Evolutionary conservation across 2,797 vertebrate species (phyloP).

Genomic region (Cichlasoma orientale): DNA sequence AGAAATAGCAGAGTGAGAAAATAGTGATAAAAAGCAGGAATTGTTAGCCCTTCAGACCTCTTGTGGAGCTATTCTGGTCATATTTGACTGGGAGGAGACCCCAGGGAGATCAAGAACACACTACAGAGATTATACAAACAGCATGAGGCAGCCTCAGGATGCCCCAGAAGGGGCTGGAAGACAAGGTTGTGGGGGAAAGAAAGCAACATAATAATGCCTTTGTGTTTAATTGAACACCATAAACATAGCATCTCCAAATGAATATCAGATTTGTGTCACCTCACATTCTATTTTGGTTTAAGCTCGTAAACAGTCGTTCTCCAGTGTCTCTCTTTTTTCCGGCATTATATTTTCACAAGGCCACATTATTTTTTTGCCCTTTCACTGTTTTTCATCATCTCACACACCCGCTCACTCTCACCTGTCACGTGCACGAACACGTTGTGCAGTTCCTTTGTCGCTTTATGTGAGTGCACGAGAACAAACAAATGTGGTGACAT

Average conservation of each 20-base stretch:
- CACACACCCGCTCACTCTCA: background rate
- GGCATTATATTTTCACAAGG: background rate
- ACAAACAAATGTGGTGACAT: slow-evolving; percentile 5
- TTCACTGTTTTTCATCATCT: slow-evolving; percentile 14
- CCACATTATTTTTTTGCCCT: slow-evolving; percentile 6
- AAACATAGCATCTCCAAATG: background rate
- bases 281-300: background rate
- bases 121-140: slow-evolving; percentile 51
- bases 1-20: slow-evolving; percentile 32
- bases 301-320: background rate
- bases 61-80: slow-evolving; percentile 45
- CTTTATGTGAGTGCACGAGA: background rate
- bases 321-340: background rate
- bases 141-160: slow-evolving; percentile 16
- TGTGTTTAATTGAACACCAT: background rate
- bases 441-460: background rate
- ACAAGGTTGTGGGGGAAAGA: background rate
- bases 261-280: background rate
- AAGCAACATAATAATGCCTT: background rate
- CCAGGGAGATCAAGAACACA: slow-evolving; percentile 37
- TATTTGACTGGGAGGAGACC: slow-evolving; percentile 45
- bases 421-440: slow-evolving; percentile 18
- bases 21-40: slow-evolving; percentile 24
- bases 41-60: slow-evolving; percentile 5
- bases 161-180: slow-evolving; percentile 27